Evolutionary conservation across 2,888 invertebrate species (phyloP).

Genomic region (Germaria angustata): DNA sequence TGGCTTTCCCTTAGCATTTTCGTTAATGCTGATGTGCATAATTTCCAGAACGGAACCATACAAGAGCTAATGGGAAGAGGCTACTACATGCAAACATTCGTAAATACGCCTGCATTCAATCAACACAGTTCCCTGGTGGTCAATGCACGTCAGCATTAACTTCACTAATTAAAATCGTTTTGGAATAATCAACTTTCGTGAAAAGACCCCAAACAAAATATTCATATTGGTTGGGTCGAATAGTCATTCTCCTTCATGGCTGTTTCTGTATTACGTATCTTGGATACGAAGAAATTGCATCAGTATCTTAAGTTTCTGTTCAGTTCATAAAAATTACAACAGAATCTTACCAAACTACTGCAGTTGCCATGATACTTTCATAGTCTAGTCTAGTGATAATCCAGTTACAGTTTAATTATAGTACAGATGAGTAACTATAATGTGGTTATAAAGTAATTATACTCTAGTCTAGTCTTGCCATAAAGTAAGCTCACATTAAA

Average conservation of each 20-base stretch:
- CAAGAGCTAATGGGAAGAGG: slow-evolving; percentile 25
- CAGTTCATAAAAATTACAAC: too few relatives aligned
- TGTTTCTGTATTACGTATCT: background rate
- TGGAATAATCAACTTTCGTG: slow-evolving; percentile 47
- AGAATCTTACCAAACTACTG: too few relatives aligned
- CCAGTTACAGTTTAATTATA: too few relatives aligned
- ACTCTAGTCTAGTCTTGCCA: too few relatives aligned
- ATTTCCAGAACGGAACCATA: slow-evolving; percentile 38
- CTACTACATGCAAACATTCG: slow-evolving; percentile 40
- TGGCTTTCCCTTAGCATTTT: slow-evolving; percentile 55
- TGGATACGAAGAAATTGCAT: too few relatives aligned
- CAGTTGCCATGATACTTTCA: too few relatives aligned
- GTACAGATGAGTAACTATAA: too few relatives aligned
- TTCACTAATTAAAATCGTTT: slow-evolving; percentile 64
- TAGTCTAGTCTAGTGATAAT: too few relatives aligned
- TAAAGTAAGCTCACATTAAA: too few relatives aligned
- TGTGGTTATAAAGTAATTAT: too few relatives aligned
- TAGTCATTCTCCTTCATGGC: background rate
- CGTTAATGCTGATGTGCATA: slow-evolving; percentile 55
- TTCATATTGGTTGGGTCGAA: background rate
- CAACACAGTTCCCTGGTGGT: slow-evolving; percentile 62
- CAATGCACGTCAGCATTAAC: slow-evolving; percentile 62
- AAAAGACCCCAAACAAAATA: background rate
- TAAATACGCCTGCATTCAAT: slow-evolving; percentile 36
- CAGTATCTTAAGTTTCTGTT: too few relatives aligned